phyloP scores from a whole-genome alignment of 2,113 vertebrate genomes.

The Myanophis thanlyinensis region DNA sequence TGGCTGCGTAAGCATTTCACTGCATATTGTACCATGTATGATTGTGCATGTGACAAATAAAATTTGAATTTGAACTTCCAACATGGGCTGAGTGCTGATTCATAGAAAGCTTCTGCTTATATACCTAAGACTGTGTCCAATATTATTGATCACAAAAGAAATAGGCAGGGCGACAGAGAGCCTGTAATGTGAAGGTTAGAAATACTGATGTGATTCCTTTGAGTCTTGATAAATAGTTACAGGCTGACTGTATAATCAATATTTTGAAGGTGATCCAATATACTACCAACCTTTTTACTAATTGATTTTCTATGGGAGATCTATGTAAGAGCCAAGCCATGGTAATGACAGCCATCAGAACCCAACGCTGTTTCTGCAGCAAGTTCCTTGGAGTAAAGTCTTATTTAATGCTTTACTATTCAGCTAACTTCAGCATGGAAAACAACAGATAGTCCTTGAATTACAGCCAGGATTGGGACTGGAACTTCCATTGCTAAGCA shows the following conservation, averaged over 20 bases:
- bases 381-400: background rate
- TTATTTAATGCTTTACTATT: background rate
- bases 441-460: background rate
- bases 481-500: no score
- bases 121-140: background rate
- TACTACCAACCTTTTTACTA: background rate
- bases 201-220: background rate
- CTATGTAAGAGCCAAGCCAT: background rate
- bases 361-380: background rate
- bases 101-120: background rate
- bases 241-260: background rate
- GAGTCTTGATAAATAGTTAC: background rate
- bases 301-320: background rate
- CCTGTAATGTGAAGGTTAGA: background rate
- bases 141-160: background rate
- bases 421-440: background rate
- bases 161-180: background rate
- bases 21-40: no score
- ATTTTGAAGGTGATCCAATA: background rate
- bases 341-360: background rate
- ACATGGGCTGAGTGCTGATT: background rate
- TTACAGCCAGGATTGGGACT: no score
- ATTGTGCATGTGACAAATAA: no score
- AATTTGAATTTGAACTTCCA: no score
- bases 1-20: no score